Evolutionary conservation across 1,140 invertebrate species (phyloP).

Genomic region (Diachasma alloeum): DNA sequence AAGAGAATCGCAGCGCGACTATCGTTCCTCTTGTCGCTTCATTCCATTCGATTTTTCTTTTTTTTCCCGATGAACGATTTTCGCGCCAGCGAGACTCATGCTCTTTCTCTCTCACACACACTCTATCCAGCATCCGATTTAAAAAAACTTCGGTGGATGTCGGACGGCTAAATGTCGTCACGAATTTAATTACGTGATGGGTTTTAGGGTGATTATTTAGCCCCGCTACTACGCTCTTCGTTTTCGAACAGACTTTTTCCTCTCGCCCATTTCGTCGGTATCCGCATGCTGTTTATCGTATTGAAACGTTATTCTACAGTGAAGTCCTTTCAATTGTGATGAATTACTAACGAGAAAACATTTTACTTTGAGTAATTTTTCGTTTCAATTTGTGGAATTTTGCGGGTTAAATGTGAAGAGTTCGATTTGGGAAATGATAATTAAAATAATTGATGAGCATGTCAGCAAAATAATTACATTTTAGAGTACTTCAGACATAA

Average conservation of each 20-base stretch:
- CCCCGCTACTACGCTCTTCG: constrained; percentile 18
- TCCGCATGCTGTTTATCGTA: constrained; percentile 3
- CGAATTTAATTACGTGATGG: background rate
- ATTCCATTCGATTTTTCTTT: background rate
- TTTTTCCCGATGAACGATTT: background rate
- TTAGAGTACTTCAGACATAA: no score
- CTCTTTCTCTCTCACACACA: constrained; percentile 19
- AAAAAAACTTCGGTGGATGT: constrained; percentile 24
- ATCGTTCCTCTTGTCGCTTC: background rate
- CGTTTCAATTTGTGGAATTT: no score
- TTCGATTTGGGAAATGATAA: no score
- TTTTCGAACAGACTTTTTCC: constrained; percentile 33
- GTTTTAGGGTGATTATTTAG: background rate
- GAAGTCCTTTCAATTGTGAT: background rate
- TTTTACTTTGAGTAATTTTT: no score
- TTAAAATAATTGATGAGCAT: no score
- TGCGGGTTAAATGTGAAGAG: no score
- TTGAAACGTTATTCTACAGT: background rate
- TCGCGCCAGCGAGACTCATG: constrained; percentile 7
- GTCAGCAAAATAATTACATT: no score
- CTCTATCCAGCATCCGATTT: constrained; percentile 15
- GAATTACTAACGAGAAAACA: background rate
- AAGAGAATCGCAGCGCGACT: constrained; percentile 13
- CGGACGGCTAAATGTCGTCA: background rate
- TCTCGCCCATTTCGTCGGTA: constrained; percentile 31